These are phyloP conservation scores for Phrynocephalus vlangalii DNA, from an alignment of 2,797 vertebrate genomes.

Conservation along the genomic window DNA sequence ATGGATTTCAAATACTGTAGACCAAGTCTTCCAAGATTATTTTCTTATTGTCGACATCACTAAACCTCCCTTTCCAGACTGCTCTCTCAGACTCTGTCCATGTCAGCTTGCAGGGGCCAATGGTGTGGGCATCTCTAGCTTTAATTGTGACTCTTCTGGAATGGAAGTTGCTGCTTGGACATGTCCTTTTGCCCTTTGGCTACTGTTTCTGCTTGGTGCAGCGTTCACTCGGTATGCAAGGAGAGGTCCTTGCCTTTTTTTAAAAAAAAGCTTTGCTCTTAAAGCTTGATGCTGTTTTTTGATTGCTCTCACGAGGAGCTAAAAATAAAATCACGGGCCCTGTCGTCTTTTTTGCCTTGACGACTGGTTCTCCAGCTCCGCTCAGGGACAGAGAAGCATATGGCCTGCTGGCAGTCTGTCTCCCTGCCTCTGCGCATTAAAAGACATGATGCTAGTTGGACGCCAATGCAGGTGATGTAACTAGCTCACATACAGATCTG, in stretches of 20 bases:
- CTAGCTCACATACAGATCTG: neutral
- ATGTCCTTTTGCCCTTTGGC: neutral
- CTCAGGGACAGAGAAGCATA: conserved; percentile 27
- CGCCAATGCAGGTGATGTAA: neutral
- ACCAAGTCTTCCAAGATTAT: neutral
- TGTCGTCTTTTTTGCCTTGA: neutral
- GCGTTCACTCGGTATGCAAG: neutral
- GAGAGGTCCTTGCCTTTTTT: neutral
- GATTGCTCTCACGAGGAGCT: neutral
- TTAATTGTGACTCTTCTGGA: neutral
- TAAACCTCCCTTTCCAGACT: neutral
- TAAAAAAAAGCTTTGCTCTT: conserved; percentile 16
- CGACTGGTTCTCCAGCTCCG: conserved; percentile 15
- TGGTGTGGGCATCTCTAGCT: neutral
- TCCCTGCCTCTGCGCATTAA: conserved; percentile 48
- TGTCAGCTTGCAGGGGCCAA: neutral
- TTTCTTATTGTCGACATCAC: neutral
- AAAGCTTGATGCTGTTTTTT: neutral
- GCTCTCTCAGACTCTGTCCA: neutral
- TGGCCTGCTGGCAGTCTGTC: conserved; percentile 39
- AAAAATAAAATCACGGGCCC: conserved; percentile 32
- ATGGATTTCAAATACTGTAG: neutral
- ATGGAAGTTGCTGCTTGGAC: conserved; percentile 8
- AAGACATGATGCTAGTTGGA: conserved; percentile 32
- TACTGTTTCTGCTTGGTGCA: conserved; percentile 22